Evolutionary conservation across 2,888 invertebrate genomes (phyloP), one percentile per base, ranked within the genome.

Genomic region (Lamellibrachia satsuma): DNA sequence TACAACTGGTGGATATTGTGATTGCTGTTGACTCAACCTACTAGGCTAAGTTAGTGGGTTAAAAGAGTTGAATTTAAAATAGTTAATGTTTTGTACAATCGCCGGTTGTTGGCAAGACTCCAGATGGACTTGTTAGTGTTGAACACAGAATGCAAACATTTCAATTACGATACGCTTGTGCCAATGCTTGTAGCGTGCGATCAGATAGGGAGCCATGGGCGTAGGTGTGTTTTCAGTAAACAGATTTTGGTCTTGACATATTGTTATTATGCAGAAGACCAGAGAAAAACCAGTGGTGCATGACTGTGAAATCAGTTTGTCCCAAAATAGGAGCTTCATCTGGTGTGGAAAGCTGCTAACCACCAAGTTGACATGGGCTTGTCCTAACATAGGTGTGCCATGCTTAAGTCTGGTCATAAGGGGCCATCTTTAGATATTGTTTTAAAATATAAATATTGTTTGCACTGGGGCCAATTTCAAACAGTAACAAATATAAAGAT

Each of bases 221-320:
- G 39, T 39, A 39, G 39, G 75, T 75, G 75, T 60, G 60, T 11
- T 9, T 60, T 60, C 15, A 0, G 60, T 3, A 60, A 7, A 60
- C 60, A 4, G 15, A 75, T 15, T 75, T 75, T 75, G 15, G 22
- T 75, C 22, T 75, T 75, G n/a, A 15, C 75, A 11, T 15, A 22
- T 75, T 22, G 75, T 75, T 75, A 75, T 75, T 75, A 75, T 75
- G 75, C 75, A 75, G 75, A 75, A 11, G 75, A 75, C 75, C n/a
- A 75, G 75, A 15, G 22, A 75, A n/a, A 75, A 75, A 75, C 6
- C 75, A 75, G 22, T 75, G 75, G 22, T 75, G 75, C 75, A 75
- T 75, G n/a, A 22, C 75, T 75, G 75, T 22, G 75, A 75, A 75
- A 75, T 15, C 15, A 11, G 15, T 75, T 22, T 75, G 75, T 75